Evolutionary conservation across 2,888 invertebrate genomes (phyloP).

Genomic region (Embidobia sp.): DNA sequence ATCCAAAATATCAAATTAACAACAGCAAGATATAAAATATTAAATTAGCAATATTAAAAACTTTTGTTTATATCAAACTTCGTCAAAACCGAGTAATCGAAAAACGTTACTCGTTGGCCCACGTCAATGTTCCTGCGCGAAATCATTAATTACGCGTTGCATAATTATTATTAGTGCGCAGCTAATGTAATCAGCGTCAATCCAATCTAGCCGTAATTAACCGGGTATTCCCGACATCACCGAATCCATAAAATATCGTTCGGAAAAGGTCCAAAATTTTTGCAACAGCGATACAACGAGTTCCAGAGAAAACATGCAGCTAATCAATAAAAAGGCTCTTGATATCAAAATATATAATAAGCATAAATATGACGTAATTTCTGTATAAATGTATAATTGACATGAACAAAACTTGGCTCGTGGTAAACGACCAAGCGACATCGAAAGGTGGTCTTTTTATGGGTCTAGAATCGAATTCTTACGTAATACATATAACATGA

Average conservation of each 20-base stretch:
- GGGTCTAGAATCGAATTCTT: no score
- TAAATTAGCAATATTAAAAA: not conserved
- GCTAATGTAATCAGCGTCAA: conserved; percentile 10
- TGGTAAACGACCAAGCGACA: no score
- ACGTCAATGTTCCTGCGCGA: conserved; percentile 11
- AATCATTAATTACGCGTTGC: not conserved
- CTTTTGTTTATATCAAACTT: not conserved
- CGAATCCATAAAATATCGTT: no score
- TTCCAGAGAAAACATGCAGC: conserved; percentile 35
- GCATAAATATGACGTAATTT: no score
- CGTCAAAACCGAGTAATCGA: no score
- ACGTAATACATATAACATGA: no score
- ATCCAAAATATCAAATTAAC: no score
- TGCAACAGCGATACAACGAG: conserved; percentile 6
- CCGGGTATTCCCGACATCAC: conserved; percentile 9
- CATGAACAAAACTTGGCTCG: no score
- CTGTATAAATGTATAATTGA: no score
- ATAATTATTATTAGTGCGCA: not conserved
- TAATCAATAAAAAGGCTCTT: conserved; percentile 33
- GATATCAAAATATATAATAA: conserved; percentile 26
- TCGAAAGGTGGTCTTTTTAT: no score
- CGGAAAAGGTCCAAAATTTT: not conserved
- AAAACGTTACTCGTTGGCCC: not conserved
- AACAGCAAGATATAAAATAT: no score
- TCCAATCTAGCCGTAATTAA: conserved; percentile 4